phyloP scores from a whole-genome alignment of 2,888 invertebrate genomes.

The Pollenia angustigena region DNA sequence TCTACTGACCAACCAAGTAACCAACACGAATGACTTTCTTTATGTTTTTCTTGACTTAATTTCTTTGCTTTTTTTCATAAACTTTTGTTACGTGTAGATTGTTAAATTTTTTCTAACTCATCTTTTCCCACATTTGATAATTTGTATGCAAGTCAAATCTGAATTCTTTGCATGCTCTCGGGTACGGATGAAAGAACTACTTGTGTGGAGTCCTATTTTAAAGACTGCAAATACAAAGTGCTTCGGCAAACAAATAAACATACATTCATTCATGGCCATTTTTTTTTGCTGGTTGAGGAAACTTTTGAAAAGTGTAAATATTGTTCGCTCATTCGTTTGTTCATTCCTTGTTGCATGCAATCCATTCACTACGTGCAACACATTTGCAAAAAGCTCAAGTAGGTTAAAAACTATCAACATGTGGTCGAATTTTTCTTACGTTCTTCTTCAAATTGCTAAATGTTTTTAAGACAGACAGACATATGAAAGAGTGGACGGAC shows the following conservation, averaged over 20 bases:
- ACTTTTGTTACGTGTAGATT: slow-evolving; percentile 6
- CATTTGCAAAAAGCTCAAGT: slow-evolving; percentile 55
- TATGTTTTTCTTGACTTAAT: slow-evolving; percentile 11
- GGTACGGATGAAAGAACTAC: not conserved
- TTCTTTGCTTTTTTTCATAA: not conserved
- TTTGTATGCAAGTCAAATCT: slow-evolving; percentile 71
- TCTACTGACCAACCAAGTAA: slow-evolving; percentile 20
- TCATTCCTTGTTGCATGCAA: slow-evolving; percentile 47
- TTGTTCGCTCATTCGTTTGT: slow-evolving; percentile 32
- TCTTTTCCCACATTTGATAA: slow-evolving; percentile 43
- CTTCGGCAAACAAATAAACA: slow-evolving; percentile 51
- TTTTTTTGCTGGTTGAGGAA: not conserved
- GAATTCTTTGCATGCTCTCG: slow-evolving; percentile 38
- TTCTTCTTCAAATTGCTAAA: slow-evolving; percentile 17
- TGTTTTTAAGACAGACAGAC: not conserved
- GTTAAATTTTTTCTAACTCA: slow-evolving; percentile 16
- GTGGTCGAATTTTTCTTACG: slow-evolving; percentile 56
- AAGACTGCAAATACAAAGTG: slow-evolving; percentile 5
- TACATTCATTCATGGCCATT: slow-evolving; percentile 28
- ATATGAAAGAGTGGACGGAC: not conserved
- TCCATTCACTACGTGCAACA: slow-evolving; percentile 62
- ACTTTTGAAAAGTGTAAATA: slow-evolving; percentile 45
- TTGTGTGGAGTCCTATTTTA: not conserved
- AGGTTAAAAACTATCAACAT: slow-evolving; percentile 72
- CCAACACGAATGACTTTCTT: slow-evolving; percentile 31